Evolutionary conservation across 1,140 invertebrate genomes (phyloP).

Genomic region (Bombus confusus): DNA sequence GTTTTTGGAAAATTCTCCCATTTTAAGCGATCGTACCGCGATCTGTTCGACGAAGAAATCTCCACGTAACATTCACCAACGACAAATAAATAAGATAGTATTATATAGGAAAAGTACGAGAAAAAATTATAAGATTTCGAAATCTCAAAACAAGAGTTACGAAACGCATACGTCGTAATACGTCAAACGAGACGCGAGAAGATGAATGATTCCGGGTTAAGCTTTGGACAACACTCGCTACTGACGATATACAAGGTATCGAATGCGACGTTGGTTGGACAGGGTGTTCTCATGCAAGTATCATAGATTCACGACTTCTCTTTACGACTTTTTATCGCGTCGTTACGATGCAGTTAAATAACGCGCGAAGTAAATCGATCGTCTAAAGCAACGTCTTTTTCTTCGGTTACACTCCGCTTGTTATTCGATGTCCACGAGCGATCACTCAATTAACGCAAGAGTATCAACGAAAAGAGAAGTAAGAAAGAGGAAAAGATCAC

Average conservation of each 20-base stretch:
- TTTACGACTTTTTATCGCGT: constrained; percentile 1
- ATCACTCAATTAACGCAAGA: not conserved
- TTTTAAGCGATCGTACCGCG: too few species aligned
- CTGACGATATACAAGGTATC: too few species aligned
- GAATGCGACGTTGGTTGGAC: too few species aligned
- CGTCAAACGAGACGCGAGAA: not conserved
- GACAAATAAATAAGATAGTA: not conserved
- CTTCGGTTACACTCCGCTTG: not conserved
- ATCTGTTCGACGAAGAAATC: too few species aligned
- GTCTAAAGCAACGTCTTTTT: not conserved
- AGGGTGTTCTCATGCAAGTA: not conserved
- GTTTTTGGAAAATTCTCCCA: too few species aligned
- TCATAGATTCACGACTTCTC: not conserved
- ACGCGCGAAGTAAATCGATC: not conserved
- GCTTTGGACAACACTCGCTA: not conserved
- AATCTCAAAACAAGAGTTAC: too few species aligned
- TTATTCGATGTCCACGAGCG: not conserved
- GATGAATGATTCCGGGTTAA: not conserved
- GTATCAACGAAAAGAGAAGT: too few species aligned
- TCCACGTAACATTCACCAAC: too few species aligned
- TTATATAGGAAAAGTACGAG: not conserved
- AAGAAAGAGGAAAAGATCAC: too few species aligned
- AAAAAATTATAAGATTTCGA: too few species aligned
- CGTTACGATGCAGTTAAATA: not conserved
- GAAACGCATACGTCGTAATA: too few species aligned